A percentile compares a stretch with the other conserved stretches of the same genome.
Evolutionary conservation across 2,888 invertebrate genomes (phyloP).

Genomic region (Eristalis tenax): DNA sequence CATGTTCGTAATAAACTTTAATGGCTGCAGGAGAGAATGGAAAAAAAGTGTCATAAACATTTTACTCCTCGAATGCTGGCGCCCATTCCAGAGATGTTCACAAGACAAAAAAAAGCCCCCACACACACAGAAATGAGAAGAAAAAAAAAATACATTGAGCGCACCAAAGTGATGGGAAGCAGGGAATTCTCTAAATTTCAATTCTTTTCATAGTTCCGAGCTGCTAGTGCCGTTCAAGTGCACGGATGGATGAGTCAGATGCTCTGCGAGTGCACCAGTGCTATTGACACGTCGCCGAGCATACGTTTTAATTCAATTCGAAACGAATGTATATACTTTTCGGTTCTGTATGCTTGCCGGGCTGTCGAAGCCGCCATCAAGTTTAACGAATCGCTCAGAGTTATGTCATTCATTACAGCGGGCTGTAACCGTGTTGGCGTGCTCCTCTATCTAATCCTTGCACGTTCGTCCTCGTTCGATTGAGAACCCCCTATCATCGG

Average conservation of each 20-base stretch:
- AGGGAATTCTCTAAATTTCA: constrained; percentile 28
- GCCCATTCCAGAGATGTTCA: constrained; percentile 48
- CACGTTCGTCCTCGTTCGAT: background rate
- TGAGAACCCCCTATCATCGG: background rate
- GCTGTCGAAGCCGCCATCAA: background rate
- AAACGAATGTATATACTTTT: constrained; percentile 6
- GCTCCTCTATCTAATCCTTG: background rate
- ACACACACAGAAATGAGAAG: background rate
- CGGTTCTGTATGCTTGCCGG: background rate
- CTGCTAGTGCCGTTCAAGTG: background rate
- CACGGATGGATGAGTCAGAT: constrained; percentile 5
- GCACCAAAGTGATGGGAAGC: background rate
- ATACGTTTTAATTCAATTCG: constrained; percentile 57
- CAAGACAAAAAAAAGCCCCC: background rate
- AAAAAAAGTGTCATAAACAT: constrained; percentile 60
- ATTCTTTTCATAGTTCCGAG: constrained; percentile 29
- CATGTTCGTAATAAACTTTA: constrained; percentile 70
- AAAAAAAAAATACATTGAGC: background rate
- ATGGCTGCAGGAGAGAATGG: constrained; percentile 50
- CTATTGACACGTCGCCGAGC: constrained; percentile 55
- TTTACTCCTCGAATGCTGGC: constrained; percentile 56
- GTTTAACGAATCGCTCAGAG: background rate
- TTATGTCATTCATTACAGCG: background rate
- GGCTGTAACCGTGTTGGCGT: background rate
- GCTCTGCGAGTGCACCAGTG: constrained; percentile 44